Evolutionary conservation across 2,113 vertebrate species (phyloP).

Genomic region (Brachypteracias leptosomus): DNA sequence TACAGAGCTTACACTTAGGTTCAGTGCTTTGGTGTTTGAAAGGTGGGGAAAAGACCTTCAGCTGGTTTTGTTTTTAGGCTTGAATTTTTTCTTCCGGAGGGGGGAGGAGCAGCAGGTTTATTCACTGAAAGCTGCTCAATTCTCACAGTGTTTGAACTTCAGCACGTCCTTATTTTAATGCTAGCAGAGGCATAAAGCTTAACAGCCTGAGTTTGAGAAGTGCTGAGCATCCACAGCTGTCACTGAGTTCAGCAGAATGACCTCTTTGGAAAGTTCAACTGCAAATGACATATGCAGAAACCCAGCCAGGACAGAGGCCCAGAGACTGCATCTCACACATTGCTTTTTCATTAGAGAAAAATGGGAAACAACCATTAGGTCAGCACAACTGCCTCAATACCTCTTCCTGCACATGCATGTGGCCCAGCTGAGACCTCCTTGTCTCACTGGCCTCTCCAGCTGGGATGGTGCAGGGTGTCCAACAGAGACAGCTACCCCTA

Average conservation of each 20-base stretch:
- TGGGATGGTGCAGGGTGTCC: background rate
- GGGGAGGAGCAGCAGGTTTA: background rate
- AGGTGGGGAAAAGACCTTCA: background rate
- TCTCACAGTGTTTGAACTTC: background rate
- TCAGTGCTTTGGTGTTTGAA: background rate
- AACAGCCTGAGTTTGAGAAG: background rate
- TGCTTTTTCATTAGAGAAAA: background rate
- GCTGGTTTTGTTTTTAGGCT: background rate
- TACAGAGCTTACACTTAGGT: background rate
- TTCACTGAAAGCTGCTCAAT: background rate
- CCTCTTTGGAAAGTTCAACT: background rate
- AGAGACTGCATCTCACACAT: background rate
- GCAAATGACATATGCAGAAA: background rate
- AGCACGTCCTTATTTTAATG: background rate
- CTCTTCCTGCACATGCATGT: background rate
- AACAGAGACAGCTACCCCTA: background rate
- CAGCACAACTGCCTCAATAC: background rate
- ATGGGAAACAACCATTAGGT: background rate
- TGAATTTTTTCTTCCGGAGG: background rate
- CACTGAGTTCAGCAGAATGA: constrained; percentile 18
- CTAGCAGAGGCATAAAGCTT: constrained; percentile 15
- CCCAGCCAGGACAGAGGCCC: background rate
- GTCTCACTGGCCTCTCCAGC: background rate
- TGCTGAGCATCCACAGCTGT: constrained; percentile 24
- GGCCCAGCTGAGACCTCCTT: background rate